phyloP scores from a whole-genome alignment of 2,797 vertebrate genomes.

The Bothrops alternatus region DNA sequence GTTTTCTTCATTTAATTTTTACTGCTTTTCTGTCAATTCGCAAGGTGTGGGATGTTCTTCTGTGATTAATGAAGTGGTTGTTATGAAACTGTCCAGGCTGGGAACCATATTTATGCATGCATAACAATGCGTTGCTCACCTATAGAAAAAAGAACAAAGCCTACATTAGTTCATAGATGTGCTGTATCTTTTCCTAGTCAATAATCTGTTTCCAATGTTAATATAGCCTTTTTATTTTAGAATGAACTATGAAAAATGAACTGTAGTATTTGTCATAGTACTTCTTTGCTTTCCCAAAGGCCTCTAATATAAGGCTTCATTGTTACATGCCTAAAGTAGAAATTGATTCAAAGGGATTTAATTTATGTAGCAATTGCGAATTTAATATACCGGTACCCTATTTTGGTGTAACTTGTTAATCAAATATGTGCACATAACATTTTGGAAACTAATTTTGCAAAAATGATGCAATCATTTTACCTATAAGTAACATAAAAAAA shows the following conservation, averaged over 20 bases:
- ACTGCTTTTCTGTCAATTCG: neutral
- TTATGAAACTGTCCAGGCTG: neutral
- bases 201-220: neutral
- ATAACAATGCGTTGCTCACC: constrained; percentile 38
- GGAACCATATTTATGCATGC: neutral
- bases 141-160: constrained; percentile 38
- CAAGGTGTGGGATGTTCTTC: neutral
- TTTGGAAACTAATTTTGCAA: neutral
- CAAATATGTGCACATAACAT: neutral
- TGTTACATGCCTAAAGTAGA: neutral
- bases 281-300: neutral
- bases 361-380: neutral
- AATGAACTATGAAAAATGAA: neutral
- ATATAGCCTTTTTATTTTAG: neutral
- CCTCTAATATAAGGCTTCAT: neutral
- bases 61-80: neutral
- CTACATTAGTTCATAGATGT: neutral
- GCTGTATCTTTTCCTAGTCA: neutral
- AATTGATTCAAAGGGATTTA: neutral
- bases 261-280: neutral
- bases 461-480: neutral
- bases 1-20: neutral
- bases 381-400: neutral
- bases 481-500: neutral
- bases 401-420: neutral